Base-by-base conservation (phyloP, 2,797 vertebrate species). In the Bryconaethiops microstoma region DNA sequence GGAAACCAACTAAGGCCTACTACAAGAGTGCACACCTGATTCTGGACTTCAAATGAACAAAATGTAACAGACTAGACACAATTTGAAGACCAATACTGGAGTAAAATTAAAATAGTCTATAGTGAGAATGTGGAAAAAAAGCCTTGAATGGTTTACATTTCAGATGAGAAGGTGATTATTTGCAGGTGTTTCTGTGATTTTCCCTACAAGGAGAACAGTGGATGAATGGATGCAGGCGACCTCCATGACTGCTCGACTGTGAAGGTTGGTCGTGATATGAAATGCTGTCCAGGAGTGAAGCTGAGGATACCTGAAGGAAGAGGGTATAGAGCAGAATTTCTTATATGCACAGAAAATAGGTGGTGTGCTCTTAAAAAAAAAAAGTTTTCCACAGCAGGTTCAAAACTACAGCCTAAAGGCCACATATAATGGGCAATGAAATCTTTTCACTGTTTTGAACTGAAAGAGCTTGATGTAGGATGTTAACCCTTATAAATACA, bases 221-320 rank as follows among this genome's bases (percentile, higher is more conserved):
- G 21, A 45, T 45, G 59, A 48, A 62, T 65, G 39, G 64, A 74
- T 48, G 29, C 14, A 6, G 62, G 6, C n/a, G 57, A 42, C 55
- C 70, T 62, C 7, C 70, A 25, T 21, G 59, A 48, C 42, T 45
- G 9, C 35, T 19, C 1, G 19, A 8, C 54, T 9, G 40, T 8
- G 52, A 50, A 8, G 60, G 62, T 25, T 16, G n/a, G 65, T 16
- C 2, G 25, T 13, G 5, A 35, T 4, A 2, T 45, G 17, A 65
- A 72, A 5, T 7, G 59, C 74, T 77, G 65, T 45, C 80, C 74
- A 23, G 80, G 68, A 9, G 8, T 48, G 12, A 75, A n/a, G 54
- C 42, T 7, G 1, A 57, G 29, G 45, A n/a, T 17, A 62, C 52
- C 81, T 68, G 70, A 67, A 77, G 80, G 52, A 19, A 25, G 40